These are phyloP conservation scores for Sminthurides bifidus DNA, from an alignment of 1,140 invertebrate species.

Conservation along the genomic window DNA sequence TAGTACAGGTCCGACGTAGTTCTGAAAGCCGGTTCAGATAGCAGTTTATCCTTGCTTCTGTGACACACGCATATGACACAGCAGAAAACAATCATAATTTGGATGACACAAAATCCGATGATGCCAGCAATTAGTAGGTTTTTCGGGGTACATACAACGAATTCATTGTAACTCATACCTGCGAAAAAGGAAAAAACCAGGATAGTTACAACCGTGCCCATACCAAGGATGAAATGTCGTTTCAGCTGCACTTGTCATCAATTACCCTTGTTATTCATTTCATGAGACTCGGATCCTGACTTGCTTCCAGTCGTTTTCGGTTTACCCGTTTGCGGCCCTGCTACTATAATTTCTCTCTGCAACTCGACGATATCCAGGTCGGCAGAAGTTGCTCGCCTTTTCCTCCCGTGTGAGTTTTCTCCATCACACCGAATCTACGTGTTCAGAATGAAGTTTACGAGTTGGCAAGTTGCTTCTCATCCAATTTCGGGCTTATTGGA, in stretches of 20 bases:
- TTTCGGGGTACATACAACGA: slow-evolving; percentile 20
- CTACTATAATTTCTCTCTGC: slow-evolving; percentile 29
- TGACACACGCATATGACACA: slow-evolving; percentile 24
- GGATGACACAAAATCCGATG: slow-evolving; percentile 28
- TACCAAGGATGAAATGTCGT: neutral
- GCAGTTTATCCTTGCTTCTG: slow-evolving; percentile 16
- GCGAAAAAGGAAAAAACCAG: slow-evolving; percentile 2
- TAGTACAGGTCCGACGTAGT: slow-evolving; percentile 20
- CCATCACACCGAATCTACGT: slow-evolving; percentile 30
- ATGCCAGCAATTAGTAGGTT: slow-evolving; percentile 25
- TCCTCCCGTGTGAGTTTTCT: slow-evolving; percentile 25
- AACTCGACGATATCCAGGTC: slow-evolving; percentile 13
- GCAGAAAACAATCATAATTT: slow-evolving; percentile 26
- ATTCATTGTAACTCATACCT: slow-evolving; percentile 13
- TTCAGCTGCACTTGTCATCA: neutral
- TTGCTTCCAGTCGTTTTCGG: slow-evolving; percentile 6
- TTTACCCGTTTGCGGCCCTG: slow-evolving; percentile 11
- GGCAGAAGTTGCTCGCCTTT: slow-evolving; percentile 4
- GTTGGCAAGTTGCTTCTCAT: neutral
- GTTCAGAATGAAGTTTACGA: too few species aligned
- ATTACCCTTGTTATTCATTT: neutral
- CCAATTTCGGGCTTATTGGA: too few species aligned
- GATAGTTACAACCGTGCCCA: neutral
- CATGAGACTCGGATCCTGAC: slow-evolving; percentile 6
- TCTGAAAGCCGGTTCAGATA: slow-evolving; percentile 1